phyloP scores from a whole-genome alignment of 2,888 invertebrate species.

The Euproctis similis region DNA sequence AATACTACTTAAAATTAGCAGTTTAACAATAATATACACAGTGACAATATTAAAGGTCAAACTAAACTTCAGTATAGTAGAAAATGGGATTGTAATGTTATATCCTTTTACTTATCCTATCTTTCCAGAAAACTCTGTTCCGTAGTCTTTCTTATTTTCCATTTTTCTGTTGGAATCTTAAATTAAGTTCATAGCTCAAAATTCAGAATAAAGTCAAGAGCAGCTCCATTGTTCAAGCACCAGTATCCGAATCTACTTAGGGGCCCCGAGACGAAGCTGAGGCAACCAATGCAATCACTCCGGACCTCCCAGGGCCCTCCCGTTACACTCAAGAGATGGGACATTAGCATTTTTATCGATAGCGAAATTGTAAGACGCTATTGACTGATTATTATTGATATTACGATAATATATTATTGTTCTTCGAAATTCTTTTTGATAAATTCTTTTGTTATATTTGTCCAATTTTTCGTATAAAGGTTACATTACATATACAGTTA shows the following conservation, averaged over 20 bases:
- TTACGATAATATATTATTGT: constrained; percentile 23
- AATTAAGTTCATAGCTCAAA: constrained; percentile 21
- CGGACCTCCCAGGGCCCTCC: constrained; percentile 29
- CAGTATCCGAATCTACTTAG: constrained; percentile 39
- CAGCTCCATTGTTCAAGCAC: constrained; percentile 34
- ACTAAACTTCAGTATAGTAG: no score
- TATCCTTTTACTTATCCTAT: constrained; percentile 6
- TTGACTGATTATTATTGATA: constrained; percentile 33
- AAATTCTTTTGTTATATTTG: no score
- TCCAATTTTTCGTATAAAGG: no score
- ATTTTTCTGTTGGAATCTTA: constrained; percentile 18
- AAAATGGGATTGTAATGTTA: no score
- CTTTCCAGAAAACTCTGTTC: constrained; percentile 8
- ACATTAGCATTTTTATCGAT: constrained; percentile 70
- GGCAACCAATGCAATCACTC: constrained; percentile 60
- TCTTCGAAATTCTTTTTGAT: no score
- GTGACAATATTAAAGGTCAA: no score
- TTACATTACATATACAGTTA: no score
- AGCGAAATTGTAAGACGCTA: constrained; percentile 38
- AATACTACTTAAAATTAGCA: no score
- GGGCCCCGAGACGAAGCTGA: constrained; percentile 30
- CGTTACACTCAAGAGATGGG: constrained; percentile 35
- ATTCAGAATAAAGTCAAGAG: constrained; percentile 33
- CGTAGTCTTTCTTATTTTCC: constrained; percentile 11
- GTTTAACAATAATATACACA: no score